Conservation (phyloP, 2,797 vertebrate genomes). For the Gastrophryne carolinensis region DNA sequence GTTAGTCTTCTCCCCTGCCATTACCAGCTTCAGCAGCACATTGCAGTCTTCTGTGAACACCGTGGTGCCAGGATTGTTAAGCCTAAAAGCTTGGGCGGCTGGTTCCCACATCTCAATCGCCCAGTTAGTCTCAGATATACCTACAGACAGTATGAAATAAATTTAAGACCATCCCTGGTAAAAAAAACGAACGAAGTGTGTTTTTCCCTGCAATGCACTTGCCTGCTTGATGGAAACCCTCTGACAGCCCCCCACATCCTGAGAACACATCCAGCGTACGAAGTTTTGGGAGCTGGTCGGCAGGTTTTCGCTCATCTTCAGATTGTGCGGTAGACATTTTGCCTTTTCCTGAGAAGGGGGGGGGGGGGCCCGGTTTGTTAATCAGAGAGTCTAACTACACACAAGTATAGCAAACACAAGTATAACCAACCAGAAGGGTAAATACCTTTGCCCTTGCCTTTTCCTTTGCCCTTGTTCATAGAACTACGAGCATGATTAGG, state of each 20-base stretch:
- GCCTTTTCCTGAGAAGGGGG: constrained; percentile 72
- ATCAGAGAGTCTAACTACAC: no score
- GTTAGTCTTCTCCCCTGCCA: constrained; percentile 89
- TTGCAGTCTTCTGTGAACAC: constrained; percentile 98
- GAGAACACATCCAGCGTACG: constrained; percentile 93
- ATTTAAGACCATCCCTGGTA: no score
- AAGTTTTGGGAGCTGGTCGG: constrained; percentile 73
- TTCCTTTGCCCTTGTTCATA: constrained; percentile 87
- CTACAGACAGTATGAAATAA: constrained; percentile 66
- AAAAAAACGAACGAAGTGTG: no score
- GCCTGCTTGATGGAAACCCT: constrained; percentile 97
- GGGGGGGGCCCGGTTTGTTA: no score
- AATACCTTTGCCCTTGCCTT: constrained; percentile 94
- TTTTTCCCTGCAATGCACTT: no score
- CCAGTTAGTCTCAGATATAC: constrained; percentile 86
- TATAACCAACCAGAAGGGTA: background rate
- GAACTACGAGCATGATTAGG: constrained; percentile 90
- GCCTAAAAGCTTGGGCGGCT: constrained; percentile 90
- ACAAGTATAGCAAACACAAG: background rate
- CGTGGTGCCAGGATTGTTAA: constrained; percentile 89
- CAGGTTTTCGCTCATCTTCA: constrained; percentile 66
- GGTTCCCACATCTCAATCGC: constrained; percentile 99
- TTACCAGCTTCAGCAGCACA: constrained; percentile 90
- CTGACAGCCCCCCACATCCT: constrained; percentile 91
- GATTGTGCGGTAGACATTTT: constrained; percentile 67